A percentile compares a stretch with the other conserved stretches of the same genome.
Conservation (phyloP, 2,113 vertebrate genomes). For the Perognathus longimembris region DNA sequence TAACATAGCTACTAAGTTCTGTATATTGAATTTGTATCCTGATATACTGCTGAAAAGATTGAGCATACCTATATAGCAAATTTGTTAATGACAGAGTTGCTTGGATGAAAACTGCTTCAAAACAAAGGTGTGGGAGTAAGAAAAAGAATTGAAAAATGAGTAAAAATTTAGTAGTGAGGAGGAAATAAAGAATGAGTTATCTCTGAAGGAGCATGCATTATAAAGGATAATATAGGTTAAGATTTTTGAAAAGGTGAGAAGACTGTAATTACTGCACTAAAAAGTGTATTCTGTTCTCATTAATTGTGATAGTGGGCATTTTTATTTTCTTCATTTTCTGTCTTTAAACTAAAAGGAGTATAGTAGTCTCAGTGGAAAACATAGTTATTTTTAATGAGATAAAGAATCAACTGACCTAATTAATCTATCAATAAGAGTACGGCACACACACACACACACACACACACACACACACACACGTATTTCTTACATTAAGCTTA, state of each 20-base stretch:
- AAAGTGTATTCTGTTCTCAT: not conserved
- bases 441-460: not conserved
- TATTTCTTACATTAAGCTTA: not conserved
- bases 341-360: constrained; percentile 33
- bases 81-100: not conserved
- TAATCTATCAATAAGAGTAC: constrained; percentile 41
- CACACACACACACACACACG: too few relatives aligned
- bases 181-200: not conserved
- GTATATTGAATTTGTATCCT: too few relatives aligned
- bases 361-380: not conserved
- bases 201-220: not conserved
- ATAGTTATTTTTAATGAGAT: constrained; percentile 48
- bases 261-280: not conserved
- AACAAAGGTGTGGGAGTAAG: not conserved
- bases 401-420: constrained; percentile 30
- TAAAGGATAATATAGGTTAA: not conserved
- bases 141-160: not conserved
- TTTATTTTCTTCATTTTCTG: not conserved
- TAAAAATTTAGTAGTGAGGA: not conserved
- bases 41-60: too few relatives aligned
- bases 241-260: not conserved
- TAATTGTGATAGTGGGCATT: constrained; percentile 17
- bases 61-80: not conserved
- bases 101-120: not conserved
- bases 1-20: too few relatives aligned